These are phyloP conservation scores for human (Homo sapiens) DNA, from an alignment of 2,113 vertebrate genomes.

Conservation along the genomic window DNA sequence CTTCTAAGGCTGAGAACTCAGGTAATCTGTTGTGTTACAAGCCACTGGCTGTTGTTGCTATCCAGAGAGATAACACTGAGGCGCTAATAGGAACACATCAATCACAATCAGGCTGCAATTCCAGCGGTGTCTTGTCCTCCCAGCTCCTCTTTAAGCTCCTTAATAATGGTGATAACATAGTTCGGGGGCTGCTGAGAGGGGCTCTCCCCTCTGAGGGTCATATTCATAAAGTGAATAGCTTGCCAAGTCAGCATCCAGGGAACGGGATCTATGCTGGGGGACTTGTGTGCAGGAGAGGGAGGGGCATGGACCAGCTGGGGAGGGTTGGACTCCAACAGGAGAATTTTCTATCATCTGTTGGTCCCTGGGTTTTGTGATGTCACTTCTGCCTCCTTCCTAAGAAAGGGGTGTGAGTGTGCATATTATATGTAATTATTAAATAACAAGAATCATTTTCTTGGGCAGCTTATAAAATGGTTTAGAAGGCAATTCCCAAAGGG, in stretches of 20 bases:
- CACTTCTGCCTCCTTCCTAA: constrained; percentile 12
- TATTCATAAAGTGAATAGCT: constrained; percentile 86
- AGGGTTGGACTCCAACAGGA: not conserved
- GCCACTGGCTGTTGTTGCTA: constrained; percentile 94
- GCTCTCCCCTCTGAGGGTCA: constrained; percentile 86
- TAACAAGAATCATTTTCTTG: constrained; percentile 37
- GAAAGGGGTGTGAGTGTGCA: constrained; percentile 6
- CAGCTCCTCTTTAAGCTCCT: constrained; percentile 89
- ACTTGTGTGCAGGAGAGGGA: constrained; percentile 27
- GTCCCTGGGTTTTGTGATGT: not conserved
- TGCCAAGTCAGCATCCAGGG: constrained; percentile 89
- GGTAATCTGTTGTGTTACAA: constrained; percentile 99
- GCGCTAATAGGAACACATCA: constrained; percentile 95
- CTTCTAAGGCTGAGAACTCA: constrained; percentile 91
- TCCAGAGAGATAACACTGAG: constrained; percentile 91
- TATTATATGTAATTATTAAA: constrained; percentile 12
- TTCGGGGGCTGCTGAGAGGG: constrained; percentile 87
- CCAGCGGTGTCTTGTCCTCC: constrained; percentile 89
- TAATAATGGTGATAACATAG: constrained; percentile 95
- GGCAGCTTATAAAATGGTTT: constrained; percentile 14
- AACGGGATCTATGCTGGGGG: constrained; percentile 62
- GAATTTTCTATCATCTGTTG: constrained; percentile 1
- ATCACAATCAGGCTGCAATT: constrained; percentile 95
- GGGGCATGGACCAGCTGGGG: not conserved
- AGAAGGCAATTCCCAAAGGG: not conserved